A percentile compares a stretch with the other conserved stretches of the same genome.
Conservation (phyloP, 2,888 invertebrate species). For the Chloroclysta siterata region DNA sequence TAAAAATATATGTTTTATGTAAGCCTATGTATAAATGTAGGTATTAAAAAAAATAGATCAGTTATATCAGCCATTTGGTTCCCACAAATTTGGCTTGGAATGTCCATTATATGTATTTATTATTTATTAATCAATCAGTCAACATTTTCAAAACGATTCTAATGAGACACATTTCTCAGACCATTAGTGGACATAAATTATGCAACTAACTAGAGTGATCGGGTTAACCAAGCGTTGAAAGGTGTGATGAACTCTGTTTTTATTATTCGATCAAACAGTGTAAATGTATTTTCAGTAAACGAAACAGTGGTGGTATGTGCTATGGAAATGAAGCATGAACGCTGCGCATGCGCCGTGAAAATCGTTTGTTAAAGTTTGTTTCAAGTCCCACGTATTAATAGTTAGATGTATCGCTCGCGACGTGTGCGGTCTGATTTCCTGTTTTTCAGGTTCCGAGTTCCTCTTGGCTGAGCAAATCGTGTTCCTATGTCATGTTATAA, state of each 20-base stretch:
- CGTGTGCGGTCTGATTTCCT: constrained; percentile 59
- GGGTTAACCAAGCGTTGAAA: neutral
- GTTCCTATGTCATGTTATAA: constrained; percentile 1
- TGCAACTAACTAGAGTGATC: too few species aligned
- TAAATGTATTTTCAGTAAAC: constrained; percentile 74
- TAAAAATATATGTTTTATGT: too few species aligned
- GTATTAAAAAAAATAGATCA: too few species aligned
- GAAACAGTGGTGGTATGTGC: constrained; percentile 58
- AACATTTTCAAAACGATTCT: too few species aligned
- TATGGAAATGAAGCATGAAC: constrained; percentile 55
- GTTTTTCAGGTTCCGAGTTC: constrained; percentile 37
- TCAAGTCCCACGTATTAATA: constrained; percentile 64
- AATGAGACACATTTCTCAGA: too few species aligned
- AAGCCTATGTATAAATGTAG: too few species aligned
- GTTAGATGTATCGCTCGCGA: constrained; percentile 47
- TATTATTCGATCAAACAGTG: neutral
- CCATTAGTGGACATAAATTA: too few species aligned
- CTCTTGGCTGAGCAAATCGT: neutral
- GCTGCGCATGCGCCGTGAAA: constrained; percentile 60
- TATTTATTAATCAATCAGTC: too few species aligned
- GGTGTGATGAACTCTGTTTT: neutral
- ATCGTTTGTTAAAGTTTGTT: constrained; percentile 70
- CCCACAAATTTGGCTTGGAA: too few species aligned
- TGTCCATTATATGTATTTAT: too few species aligned
- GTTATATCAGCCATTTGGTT: too few species aligned